phyloP scores from a whole-genome alignment of 1,140 invertebrate species.

The Psilanteris sp. region DNA sequence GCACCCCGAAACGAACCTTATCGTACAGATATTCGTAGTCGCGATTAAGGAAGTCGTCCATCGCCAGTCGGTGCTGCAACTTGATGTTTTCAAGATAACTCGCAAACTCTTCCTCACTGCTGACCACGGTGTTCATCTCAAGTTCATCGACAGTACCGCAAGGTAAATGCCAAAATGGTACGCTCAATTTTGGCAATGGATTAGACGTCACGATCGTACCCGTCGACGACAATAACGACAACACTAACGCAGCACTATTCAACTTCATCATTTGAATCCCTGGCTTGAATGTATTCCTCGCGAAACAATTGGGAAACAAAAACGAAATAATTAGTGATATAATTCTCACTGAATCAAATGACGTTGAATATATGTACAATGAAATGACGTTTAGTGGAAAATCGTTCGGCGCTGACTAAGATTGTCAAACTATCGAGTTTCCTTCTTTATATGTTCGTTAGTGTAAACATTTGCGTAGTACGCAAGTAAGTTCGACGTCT shows the following conservation, averaged over 20 bases:
- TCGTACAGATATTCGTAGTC: constrained; percentile 75
- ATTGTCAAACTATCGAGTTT: constrained; percentile 76
- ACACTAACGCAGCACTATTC: constrained; percentile 17
- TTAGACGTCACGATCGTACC: constrained; percentile 27
- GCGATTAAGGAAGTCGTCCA: constrained; percentile 70
- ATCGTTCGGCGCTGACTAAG: constrained; percentile 70
- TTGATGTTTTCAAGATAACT: constrained; percentile 64
- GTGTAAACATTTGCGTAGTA: constrained; percentile 77
- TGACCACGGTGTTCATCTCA: neutral
- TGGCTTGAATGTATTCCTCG: too few species aligned
- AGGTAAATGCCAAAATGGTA: constrained; percentile 72
- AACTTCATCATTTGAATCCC: constrained; percentile 19
- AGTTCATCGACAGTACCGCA: constrained; percentile 66
- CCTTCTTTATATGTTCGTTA: constrained; percentile 77
- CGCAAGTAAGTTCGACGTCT: constrained; percentile 70
- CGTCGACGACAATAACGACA: constrained; percentile 6
- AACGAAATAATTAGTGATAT: too few species aligned
- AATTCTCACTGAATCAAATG: too few species aligned
- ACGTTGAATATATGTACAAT: constrained; percentile 6
- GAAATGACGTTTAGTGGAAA: constrained; percentile 40
- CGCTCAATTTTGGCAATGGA: constrained; percentile 23
- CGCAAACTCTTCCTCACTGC: constrained; percentile 62
- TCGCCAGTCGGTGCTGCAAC: constrained; percentile 70
- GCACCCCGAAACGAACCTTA: constrained; percentile 70
- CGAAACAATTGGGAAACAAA: too few species aligned